phyloP scores from a whole-genome alignment of 2,113 vertebrate genomes.

The Dicaeum eximium region DNA sequence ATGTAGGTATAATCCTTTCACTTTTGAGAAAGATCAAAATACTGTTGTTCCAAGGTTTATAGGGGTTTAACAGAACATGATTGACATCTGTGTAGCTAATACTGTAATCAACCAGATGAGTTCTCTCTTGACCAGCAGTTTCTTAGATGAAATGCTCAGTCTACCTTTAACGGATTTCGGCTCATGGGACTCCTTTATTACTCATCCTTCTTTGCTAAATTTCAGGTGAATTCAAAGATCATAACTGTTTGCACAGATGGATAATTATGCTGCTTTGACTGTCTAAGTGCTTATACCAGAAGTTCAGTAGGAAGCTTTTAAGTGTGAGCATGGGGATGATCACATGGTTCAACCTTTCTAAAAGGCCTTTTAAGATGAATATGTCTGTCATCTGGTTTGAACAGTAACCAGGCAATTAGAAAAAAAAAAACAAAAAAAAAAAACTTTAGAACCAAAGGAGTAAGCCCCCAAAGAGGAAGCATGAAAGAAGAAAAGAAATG shows the following conservation, averaged over 20 bases:
- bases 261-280: neutral
- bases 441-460: neutral
- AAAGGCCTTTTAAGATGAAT: neutral
- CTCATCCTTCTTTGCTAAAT: neutral
- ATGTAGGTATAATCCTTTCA: neutral
- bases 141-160: neutral
- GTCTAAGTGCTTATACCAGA: neutral
- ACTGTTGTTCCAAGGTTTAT: neutral
- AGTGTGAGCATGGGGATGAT: neutral
- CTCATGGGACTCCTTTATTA: neutral
- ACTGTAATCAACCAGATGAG: neutral
- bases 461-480: accelerated
- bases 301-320: neutral
- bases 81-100: neutral
- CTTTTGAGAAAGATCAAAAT: neutral
- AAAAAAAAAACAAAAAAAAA: neutral
- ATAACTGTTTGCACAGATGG: neutral
- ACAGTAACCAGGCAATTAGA: neutral
- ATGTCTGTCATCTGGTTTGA: neutral
- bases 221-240: neutral
- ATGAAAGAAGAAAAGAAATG: neutral
- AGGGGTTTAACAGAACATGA: neutral
- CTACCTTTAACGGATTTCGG: neutral
- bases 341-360: neutral
- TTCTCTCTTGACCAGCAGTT: neutral